Base-by-base conservation (phyloP, 1,140 invertebrate genomes). In the Drosophila chauvacae region DNA sequence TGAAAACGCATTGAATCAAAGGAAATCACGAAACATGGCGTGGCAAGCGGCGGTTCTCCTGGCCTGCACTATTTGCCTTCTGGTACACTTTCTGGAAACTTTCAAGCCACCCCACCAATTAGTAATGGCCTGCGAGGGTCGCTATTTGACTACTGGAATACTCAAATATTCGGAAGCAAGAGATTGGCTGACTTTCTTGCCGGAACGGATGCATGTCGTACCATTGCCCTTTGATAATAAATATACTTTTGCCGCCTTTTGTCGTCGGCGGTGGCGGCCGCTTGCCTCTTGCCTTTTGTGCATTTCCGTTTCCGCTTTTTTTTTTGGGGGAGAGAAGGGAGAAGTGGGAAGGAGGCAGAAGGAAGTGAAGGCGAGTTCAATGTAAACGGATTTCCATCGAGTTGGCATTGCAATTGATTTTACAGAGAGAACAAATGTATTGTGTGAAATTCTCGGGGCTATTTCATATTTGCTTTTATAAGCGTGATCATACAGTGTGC, bases 1-100 rank as follows among this genome's bases (percentile, higher is more conserved):
- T 23, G 28, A 60, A 51, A 88, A 87, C 84, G 84, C 84, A 88
- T 47, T 51, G 51, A 61, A 72, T 71, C 68, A 83, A 64, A 73
- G 58, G 65, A 85, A 86, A 86, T 86, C 85, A 90, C 85, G 85
- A 90, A 84, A 90, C 85, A 90, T 90, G 81, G 85, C 85, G 85
- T 90, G 85, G 85, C 78, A 85, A 90, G 71, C 69, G 64, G 66
- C 81, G 81, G 85, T 90, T 84, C 51, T 84, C 51, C 14, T 37
- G 33, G 51, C 66, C 64, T 68, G 55, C 66, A 55, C 66, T 55
- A 45, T 50, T 58, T 59, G 35, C 45, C 44, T 30, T 18, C 63
- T 37, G 37, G 65, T 55, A 23, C 51, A 55, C 33, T 55, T 55
- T 50, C 61, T 64, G 53, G 68, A 64, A 59, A 77, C 48, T 77